These are phyloP conservation scores for Alentia gelatinosa DNA, from an alignment of 2,888 invertebrate species.

Conservation along the genomic window DNA sequence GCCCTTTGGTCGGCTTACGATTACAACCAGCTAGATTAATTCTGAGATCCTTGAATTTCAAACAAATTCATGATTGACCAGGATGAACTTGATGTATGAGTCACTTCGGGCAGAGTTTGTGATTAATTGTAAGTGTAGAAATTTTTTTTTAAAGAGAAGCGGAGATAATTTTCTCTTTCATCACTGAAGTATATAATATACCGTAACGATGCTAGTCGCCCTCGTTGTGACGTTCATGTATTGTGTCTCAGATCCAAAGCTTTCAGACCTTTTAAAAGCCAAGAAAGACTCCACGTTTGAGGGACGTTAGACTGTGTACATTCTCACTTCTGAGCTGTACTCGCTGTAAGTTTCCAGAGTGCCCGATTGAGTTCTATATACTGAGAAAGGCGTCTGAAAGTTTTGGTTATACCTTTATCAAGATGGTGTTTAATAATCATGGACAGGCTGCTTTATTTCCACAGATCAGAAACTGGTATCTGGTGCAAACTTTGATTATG, in stretches of 20 bases:
- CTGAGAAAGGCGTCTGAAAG: neutral
- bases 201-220: constrained; percentile 19
- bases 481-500: too few species aligned
- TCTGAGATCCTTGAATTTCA: constrained; percentile 27
- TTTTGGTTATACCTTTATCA: neutral
- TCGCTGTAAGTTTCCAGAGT: too few species aligned
- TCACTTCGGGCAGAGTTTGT: neutral
- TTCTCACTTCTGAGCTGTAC: neutral
- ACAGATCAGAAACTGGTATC: too few species aligned
- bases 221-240: constrained; percentile 17
- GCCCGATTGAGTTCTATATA: too few species aligned
- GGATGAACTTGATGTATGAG: constrained; percentile 3
- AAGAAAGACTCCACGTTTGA: too few species aligned
- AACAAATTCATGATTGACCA: neutral
- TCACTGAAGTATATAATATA: neutral
- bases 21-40: neutral
- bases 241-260: neutral
- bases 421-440: neutral
- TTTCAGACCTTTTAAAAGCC: neutral
- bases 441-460: constrained; percentile 33
- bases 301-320: too few species aligned
- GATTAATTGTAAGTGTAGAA: neutral
- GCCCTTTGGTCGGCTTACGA: neutral
- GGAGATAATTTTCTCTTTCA: neutral
- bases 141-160: neutral